A percentile compares a stretch with the other conserved stretches of the same genome.
Evolutionary conservation across 2,113 vertebrate genomes (phyloP).

Genomic region (Tetraodon nigroviridis): DNA sequence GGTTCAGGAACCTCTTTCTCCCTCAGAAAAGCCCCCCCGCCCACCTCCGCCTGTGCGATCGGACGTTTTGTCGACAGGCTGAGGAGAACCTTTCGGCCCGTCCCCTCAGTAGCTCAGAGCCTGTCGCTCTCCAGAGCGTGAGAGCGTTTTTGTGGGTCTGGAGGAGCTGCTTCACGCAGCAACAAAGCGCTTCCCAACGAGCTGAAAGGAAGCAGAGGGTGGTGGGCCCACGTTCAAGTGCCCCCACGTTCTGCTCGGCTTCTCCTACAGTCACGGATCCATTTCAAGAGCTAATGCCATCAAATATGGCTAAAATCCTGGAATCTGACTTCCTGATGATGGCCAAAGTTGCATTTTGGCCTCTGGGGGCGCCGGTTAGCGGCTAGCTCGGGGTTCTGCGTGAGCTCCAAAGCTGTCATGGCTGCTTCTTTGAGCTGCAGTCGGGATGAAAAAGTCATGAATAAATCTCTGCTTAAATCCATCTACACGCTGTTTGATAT

Average conservation of each 20-base stretch:
- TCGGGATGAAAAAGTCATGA: background rate
- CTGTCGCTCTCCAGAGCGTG: background rate
- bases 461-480: background rate
- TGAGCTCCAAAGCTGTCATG: background rate
- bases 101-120: no score
- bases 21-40: no score
- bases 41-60: no score
- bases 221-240: conserved; percentile 36
- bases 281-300: conserved; percentile 43
- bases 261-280: conserved; percentile 30
- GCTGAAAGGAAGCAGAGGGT: conserved; percentile 36
- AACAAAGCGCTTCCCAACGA: conserved; percentile 39
- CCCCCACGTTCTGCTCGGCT: conserved; percentile 26
- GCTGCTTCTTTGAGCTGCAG: background rate
- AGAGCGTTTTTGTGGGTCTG: conserved; percentile 14
- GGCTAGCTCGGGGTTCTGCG: background rate
- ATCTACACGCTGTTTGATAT: background rate
- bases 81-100: no score
- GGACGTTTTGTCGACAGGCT: no score
- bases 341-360: no score
- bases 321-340: conserved; percentile 43
- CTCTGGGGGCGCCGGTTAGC: no score
- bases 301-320: conserved; percentile 37
- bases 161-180: conserved; percentile 36
- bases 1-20: no score